These are phyloP conservation scores for Pogonus chalceus DNA, from an alignment of 1,140 invertebrate genomes.

Conservation along the genomic window DNA sequence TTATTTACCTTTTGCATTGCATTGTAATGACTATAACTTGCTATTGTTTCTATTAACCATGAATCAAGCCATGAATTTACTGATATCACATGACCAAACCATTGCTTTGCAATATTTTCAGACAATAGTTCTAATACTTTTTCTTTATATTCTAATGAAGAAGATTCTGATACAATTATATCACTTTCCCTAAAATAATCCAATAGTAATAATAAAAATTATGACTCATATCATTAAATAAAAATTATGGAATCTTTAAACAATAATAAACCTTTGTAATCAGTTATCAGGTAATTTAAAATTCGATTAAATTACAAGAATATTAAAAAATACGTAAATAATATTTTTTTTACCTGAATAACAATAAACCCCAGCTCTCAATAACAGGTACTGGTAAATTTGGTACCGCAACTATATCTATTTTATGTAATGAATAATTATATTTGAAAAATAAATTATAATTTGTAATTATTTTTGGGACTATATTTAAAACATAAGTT, in stretches of 20 bases:
- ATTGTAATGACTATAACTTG: conserved; percentile 31
- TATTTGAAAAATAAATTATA: conserved; percentile 48
- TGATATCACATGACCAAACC: conserved; percentile 40
- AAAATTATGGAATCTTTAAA: too few relatives aligned
- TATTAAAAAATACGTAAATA: conserved; percentile 1
- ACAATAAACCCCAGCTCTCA: conserved; percentile 39
- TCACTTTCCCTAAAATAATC: conserved; percentile 22
- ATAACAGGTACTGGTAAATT: conserved; percentile 41
- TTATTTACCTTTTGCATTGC: conserved; percentile 23
- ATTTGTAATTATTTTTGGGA: conserved; percentile 41
- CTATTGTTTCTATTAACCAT: conserved; percentile 33
- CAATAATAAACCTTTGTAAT: too few relatives aligned
- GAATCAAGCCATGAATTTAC: conserved; percentile 34
- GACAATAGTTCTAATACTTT: conserved; percentile 23
- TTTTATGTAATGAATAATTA: conserved; percentile 44
- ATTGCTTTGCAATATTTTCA: conserved; percentile 30
- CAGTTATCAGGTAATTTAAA: too few relatives aligned
- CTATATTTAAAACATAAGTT: conserved; percentile 42
- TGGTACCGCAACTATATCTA: conserved; percentile 56
- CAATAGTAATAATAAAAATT: conserved; percentile 1
- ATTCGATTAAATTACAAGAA: not conserved
- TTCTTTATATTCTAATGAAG: conserved; percentile 22
- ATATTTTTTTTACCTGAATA: conserved; percentile 33
- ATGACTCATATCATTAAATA: not conserved
- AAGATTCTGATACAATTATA: conserved; percentile 23